These are phyloP conservation scores for Pseudorhiza aurosa DNA, from an alignment of 30 jellyfish, hydroid and myxozoan species.

Conservation along the genomic window DNA sequence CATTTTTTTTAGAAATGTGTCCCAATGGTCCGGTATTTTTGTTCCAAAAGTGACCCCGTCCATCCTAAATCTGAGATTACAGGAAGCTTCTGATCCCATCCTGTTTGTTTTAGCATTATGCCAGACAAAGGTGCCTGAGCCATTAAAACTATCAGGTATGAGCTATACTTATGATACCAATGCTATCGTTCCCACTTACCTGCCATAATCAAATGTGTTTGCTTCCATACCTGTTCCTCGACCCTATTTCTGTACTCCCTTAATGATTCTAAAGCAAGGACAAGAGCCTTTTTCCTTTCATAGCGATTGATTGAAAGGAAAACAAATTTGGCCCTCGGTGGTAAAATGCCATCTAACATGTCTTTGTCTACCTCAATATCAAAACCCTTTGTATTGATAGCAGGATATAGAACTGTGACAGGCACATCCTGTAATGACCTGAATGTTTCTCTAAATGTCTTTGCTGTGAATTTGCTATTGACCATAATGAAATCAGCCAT, in stretches of 20 bases:
- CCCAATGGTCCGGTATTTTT: no score
- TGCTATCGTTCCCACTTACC: slow-evolving; percentile 49
- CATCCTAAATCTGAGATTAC: no score
- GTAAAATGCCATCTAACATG: slow-evolving; percentile 46
- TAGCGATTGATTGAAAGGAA: slow-evolving; percentile 88
- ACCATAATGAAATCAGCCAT: slow-evolving; percentile 90
- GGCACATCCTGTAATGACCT: slow-evolving; percentile 36
- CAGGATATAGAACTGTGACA: slow-evolving; percentile 81
- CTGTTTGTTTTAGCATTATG: no score
- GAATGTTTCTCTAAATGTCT: slow-evolving; percentile 78
- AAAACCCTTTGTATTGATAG: slow-evolving; percentile 61
- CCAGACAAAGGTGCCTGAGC: no score
- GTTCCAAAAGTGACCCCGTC: no score
- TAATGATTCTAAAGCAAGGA: slow-evolving; percentile 77
- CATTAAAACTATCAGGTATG: no score
- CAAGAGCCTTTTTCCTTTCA: slow-evolving; percentile 90
- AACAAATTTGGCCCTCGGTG: slow-evolving; percentile 57
- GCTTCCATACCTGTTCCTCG: slow-evolving; percentile 56
- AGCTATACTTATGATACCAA: no score
- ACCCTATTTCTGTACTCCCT: slow-evolving; percentile 48
- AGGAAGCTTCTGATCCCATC: no score
- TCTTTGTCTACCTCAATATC: slow-evolving; percentile 36
- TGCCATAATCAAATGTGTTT: slow-evolving; percentile 86
- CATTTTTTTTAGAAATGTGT: no score
- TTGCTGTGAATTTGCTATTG: slow-evolving; percentile 88